phyloP scores from a whole-genome alignment of 2,888 invertebrate species.

The Nezara viridula region DNA sequence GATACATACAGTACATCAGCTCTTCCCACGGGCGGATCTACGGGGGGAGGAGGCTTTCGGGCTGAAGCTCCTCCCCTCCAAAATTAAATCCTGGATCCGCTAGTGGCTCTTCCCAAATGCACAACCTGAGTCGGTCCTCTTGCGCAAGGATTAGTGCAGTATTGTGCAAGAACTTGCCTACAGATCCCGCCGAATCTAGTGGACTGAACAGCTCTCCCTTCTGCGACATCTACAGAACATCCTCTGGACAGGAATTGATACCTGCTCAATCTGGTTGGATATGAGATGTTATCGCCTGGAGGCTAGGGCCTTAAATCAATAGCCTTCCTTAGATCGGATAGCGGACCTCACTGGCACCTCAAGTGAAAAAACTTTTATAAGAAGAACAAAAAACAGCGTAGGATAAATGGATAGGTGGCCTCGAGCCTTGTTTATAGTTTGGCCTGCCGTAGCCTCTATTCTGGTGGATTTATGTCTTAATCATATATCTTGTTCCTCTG shows the following conservation, averaged over 20 bases:
- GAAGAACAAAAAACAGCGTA: not conserved
- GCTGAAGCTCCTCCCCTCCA: no score
- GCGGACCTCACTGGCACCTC: constrained; percentile 13
- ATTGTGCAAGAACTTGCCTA: not conserved
- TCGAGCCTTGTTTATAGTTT: not conserved
- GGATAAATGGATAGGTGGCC: not conserved
- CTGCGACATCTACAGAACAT: not conserved
- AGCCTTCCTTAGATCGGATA: constrained; percentile 1
- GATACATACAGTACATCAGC: not conserved
- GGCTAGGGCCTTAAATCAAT: constrained; percentile 15
- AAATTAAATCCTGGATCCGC: no score
- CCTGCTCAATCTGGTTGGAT: not conserved
- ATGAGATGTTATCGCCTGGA: constrained; percentile 23
- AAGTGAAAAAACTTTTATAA: not conserved
- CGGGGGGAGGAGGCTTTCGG: no score
- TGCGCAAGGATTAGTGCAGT: not conserved
- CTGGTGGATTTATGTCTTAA: not conserved
- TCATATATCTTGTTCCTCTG: not conserved
- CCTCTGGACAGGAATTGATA: not conserved
- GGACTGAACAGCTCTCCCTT: not conserved
- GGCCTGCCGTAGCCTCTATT: not conserved
- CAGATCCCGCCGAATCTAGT: not conserved
- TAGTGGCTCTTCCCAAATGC: no score
- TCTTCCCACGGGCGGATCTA: no score
- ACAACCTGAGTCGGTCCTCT: not conserved